Evolutionary conservation across 2,797 vertebrate genomes (phyloP).

Genomic region (Premnoplex brunnescens): DNA sequence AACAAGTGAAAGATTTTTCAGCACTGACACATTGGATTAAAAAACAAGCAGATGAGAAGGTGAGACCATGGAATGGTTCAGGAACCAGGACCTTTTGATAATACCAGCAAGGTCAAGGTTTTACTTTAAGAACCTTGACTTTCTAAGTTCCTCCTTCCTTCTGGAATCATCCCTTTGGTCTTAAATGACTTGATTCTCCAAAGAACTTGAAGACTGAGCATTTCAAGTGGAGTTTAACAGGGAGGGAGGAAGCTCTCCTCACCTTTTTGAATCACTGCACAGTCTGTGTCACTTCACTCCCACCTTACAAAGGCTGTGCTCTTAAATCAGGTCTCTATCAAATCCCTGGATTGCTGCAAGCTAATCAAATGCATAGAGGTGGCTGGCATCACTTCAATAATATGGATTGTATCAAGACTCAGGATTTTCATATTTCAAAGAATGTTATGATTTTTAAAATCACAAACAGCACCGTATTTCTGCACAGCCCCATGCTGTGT

Average conservation of each 20-base stretch:
- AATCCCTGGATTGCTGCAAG: background rate
- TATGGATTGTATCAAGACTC: conserved; percentile 17
- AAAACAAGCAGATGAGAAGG: background rate
- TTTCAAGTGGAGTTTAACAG: background rate
- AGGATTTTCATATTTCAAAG: conserved; percentile 59
- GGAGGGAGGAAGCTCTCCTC: background rate
- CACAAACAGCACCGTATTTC: conserved; percentile 58
- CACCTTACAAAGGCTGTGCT: background rate
- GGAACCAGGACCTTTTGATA: background rate
- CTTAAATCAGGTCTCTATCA: background rate
- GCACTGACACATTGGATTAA: rapidly evolving
- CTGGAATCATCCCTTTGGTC: background rate
- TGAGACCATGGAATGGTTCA: background rate
- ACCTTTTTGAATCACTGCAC: background rate
- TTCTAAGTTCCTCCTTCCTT: background rate
- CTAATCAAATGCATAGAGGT: background rate
- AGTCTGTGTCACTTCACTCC: background rate
- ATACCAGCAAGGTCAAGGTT: background rate
- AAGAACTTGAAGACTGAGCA: background rate
- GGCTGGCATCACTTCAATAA: background rate
- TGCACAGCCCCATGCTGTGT: background rate
- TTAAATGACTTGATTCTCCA: background rate
- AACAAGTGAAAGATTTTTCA: background rate
- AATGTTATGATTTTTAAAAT: conserved; percentile 64
- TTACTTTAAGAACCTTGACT: background rate